These are phyloP conservation scores for Amphimedon queenslandica DNA, from an alignment of 37 sponge, comb jelly and placozoan genomes.

Conservation along the genomic window DNA sequence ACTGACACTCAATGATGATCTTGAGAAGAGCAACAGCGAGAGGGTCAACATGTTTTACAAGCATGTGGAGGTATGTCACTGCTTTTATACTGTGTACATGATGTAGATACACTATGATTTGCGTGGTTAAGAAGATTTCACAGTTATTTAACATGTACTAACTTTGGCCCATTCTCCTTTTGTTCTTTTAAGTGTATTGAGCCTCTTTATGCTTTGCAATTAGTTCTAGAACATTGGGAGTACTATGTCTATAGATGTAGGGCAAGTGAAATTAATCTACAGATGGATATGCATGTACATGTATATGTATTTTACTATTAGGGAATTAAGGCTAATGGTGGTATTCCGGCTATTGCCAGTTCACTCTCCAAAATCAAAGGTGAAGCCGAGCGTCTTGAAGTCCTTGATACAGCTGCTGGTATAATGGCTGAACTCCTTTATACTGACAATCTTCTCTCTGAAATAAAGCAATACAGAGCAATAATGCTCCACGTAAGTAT, in stretches of 20 bases:
- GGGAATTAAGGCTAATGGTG: constrained; percentile 56
- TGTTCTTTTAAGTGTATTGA: no score
- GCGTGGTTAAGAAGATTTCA: no score
- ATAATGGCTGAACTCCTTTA: constrained; percentile 93
- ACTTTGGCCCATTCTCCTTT: no score
- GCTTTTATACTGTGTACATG: no score
- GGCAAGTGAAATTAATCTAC: not conserved
- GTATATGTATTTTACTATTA: no score
- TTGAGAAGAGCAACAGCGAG: constrained; percentile 62
- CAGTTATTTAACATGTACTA: no score
- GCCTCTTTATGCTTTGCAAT: not conserved
- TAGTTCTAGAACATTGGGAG: not conserved
- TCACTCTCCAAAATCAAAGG: constrained; percentile 61
- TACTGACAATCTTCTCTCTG: constrained; percentile 63
- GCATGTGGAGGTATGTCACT: constrained; percentile 62
- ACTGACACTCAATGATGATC: constrained; percentile 60
- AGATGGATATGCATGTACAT: not conserved
- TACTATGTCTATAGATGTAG: no score
- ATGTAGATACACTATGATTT: no score
- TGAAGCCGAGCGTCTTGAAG: constrained; percentile 92
- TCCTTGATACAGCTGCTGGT: constrained; percentile 88
- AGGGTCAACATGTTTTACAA: constrained; percentile 86
- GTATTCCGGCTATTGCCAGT: constrained; percentile 30
- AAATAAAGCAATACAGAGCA: constrained; percentile 81
- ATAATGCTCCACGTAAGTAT: constrained; percentile 84